Percentiles rank a stretch among this genome's conserved stretches.
Conservation (phyloP, 2,797 vertebrate genomes). For the Amblyopsis hoosieri region DNA sequence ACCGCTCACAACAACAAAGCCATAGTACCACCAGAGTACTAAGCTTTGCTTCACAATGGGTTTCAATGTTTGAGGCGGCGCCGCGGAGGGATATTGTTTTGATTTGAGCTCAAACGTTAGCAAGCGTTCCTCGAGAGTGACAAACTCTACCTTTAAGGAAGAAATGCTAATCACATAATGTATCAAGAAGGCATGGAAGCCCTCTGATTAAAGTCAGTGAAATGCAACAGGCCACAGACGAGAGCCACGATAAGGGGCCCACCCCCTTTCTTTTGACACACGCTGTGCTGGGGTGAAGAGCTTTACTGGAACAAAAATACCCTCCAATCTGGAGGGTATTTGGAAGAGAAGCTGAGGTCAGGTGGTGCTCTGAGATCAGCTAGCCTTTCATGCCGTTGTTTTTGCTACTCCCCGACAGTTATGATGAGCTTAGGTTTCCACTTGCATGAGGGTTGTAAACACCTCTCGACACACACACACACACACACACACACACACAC, state of each 20-base stretch:
- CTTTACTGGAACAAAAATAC: conserved; percentile 24
- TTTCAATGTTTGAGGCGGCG: no score
- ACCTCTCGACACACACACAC: conserved; percentile 12
- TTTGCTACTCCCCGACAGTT: conserved; percentile 25
- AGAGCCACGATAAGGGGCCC: not conserved
- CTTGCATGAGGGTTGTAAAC: conserved; percentile 37
- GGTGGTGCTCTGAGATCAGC: conserved; percentile 19
- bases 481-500: conserved; percentile 5
- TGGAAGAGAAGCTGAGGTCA: conserved; percentile 32
- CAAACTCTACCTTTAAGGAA: not conserved
- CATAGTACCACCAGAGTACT: no score
- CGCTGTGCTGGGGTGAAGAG: conserved; percentile 5
- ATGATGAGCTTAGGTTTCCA: conserved; percentile 32
- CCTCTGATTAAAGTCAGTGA: conserved; percentile 1
- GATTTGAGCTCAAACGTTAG: no score
- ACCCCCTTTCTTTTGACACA: conserved; percentile 8
- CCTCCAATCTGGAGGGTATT: conserved; percentile 1
- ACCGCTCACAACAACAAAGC: no score
- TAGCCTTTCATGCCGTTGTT: conserved; percentile 27
- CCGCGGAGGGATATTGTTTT: no score
- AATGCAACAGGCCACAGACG: not conserved
- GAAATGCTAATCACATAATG: not conserved
- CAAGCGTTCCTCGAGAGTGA: no score
- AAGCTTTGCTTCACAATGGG: no score
- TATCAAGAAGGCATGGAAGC: not conserved